Conservation (phyloP, 2,113 vertebrate species). For the Daphoenositta chrysoptera region DNA sequence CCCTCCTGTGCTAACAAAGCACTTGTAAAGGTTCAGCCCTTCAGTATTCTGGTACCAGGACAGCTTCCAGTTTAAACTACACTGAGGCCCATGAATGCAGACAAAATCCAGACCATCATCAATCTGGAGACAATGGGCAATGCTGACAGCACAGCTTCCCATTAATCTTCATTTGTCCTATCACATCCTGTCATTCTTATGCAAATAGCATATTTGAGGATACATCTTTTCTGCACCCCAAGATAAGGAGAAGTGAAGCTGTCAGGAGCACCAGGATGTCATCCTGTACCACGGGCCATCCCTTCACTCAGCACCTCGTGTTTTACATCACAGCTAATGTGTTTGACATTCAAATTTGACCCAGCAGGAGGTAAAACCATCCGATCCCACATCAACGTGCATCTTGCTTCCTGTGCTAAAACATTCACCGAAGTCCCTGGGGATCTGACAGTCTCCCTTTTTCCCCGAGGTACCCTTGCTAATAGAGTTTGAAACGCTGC, state of each 20-base stretch:
- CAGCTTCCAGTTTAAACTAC: background rate
- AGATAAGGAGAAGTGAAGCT: constrained; percentile 38
- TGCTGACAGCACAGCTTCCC: constrained; percentile 71
- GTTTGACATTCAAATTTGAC: constrained; percentile 69
- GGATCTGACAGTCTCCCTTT: background rate
- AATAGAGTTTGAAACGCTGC: constrained; percentile 3
- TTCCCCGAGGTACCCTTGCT: background rate
- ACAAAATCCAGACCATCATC: constrained; percentile 69
- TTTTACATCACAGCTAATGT: constrained; percentile 63
- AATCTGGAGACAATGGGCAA: constrained; percentile 71
- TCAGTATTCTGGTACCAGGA: background rate
- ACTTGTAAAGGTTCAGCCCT: background rate
- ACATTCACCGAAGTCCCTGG: constrained; percentile 16
- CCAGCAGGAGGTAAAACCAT: constrained; percentile 68
- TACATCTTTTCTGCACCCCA: constrained; percentile 59
- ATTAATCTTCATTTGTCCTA: constrained; percentile 83
- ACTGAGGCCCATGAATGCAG: background rate
- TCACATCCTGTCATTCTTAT: constrained; percentile 80
- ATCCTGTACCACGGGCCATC: constrained; percentile 6
- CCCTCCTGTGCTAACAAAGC: background rate
- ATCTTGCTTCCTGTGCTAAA: constrained; percentile 72
- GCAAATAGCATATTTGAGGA: constrained; percentile 70
- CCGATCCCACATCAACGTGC: constrained; percentile 68
- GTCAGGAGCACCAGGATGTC: constrained; percentile 56
- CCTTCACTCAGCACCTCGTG: constrained; percentile 64